Conservation (phyloP, 2,888 invertebrate species). For the Dioctria linearis region DNA sequence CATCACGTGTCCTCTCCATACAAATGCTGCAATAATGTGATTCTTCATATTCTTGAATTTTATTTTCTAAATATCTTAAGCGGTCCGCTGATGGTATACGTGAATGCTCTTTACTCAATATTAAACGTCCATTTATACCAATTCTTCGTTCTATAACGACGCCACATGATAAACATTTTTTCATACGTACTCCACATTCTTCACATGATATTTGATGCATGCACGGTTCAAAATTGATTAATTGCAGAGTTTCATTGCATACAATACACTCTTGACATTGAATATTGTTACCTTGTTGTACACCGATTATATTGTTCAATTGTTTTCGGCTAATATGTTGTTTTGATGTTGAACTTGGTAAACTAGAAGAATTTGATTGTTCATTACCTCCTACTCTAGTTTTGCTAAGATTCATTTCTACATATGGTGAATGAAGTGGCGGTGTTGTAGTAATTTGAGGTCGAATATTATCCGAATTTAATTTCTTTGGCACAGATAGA, state of each 20-base stretch:
- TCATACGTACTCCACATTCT: constrained; percentile 83
- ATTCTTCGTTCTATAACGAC: constrained; percentile 74
- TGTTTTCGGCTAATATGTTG: constrained; percentile 58
- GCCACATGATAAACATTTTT: constrained; percentile 82
- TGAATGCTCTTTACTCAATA: constrained; percentile 69
- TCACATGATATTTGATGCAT: constrained; percentile 82
- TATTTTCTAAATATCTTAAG: constrained; percentile 79
- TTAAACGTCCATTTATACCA: constrained; percentile 72
- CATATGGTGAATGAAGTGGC: constrained; percentile 57
- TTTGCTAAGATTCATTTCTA: constrained; percentile 61
- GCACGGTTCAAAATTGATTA: constrained; percentile 81
- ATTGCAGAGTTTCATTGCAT: constrained; percentile 79
- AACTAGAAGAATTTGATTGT: constrained; percentile 50
- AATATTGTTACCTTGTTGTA: constrained; percentile 59
- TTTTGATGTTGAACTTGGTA: constrained; percentile 52
- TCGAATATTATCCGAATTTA: constrained; percentile 62
- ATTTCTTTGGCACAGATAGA: constrained; percentile 62
- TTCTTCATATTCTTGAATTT: constrained; percentile 89
- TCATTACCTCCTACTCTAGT: constrained; percentile 53
- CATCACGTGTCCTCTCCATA: constrained; percentile 86
- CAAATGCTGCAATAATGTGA: constrained; percentile 89
- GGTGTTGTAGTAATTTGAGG: constrained; percentile 9
- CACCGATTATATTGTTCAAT: constrained; percentile 54
- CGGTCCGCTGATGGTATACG: constrained; percentile 79
- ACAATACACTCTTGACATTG: constrained; percentile 78